Evolutionary conservation across 2,797 vertebrate genomes (phyloP).

Genomic region (Onychomys leucogaster): DNA sequence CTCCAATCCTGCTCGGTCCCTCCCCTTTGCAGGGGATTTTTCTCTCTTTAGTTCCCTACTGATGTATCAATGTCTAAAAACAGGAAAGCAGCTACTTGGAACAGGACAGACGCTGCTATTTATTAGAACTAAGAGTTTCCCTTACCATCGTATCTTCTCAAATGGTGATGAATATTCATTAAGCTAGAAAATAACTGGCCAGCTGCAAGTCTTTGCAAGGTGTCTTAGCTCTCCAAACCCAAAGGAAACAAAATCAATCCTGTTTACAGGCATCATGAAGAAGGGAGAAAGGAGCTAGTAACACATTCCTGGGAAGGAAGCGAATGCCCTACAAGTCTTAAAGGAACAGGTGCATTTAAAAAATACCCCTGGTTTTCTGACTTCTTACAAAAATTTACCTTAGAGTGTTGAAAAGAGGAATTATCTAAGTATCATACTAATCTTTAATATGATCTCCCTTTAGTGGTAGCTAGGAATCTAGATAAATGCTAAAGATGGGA

Average conservation of each 20-base stretch:
- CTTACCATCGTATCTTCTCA: constrained; percentile 61
- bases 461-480: background rate
- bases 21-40: background rate
- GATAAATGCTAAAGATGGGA: background rate
- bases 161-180: constrained; percentile 76
- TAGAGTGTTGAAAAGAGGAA: background rate
- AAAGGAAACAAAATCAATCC: constrained; percentile 48
- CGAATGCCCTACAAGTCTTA: background rate
- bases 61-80: constrained; percentile 45
- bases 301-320: background rate
- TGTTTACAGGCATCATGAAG: constrained; percentile 50
- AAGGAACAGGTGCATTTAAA: background rate
- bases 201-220: constrained; percentile 71
- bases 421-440: background rate
- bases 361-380: background rate
- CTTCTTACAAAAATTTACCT: background rate
- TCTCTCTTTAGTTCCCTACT: constrained; percentile 46
- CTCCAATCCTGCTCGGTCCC: background rate
- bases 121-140: constrained; percentile 66
- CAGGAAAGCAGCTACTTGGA: constrained; percentile 57
- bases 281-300: background rate
- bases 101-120: constrained; percentile 17
- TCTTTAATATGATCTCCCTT: background rate
- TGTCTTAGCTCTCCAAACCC: constrained; percentile 53
- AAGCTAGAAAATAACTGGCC: constrained; percentile 41